A percentile compares a stretch with the other conserved stretches of the same genome.
Conservation (phyloP, 2,888 invertebrate genomes). For the Lycocerus yunnanus region DNA sequence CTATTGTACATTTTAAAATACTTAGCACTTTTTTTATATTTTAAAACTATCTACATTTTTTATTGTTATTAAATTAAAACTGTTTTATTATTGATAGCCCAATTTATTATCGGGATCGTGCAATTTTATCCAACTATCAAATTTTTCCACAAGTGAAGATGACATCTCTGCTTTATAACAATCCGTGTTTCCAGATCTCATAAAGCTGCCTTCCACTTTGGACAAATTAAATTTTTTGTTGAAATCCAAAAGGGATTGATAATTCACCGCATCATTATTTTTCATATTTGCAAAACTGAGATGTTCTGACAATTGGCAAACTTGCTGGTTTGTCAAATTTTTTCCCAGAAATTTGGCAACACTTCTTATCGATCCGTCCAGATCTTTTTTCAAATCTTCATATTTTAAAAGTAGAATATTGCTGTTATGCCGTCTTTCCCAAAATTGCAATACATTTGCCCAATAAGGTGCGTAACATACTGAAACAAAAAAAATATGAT, state of each 20-base stretch:
- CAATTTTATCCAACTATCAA: conserved; percentile 72
- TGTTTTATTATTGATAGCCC: conserved; percentile 16
- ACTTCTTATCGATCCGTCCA: conserved; percentile 50
- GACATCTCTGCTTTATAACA: conserved; percentile 63
- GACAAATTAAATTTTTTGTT: conserved; percentile 49
- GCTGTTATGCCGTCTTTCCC: conserved; percentile 70
- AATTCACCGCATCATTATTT: conserved; percentile 48
- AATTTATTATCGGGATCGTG: conserved; percentile 64
- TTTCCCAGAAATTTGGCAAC: conserved; percentile 54
- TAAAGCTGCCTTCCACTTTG: conserved; percentile 52
- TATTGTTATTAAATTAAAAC: not conserved
- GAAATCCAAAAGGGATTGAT: conserved; percentile 39
- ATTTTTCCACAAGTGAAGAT: conserved; percentile 68
- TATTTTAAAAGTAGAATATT: conserved; percentile 80
- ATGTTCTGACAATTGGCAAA: conserved; percentile 52
- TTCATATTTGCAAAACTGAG: conserved; percentile 60
- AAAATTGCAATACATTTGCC: conserved; percentile 61
- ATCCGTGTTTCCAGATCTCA: conserved; percentile 57
- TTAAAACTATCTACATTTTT: no score
- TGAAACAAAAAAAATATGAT: conserved; percentile 27
- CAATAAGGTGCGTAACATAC: conserved; percentile 42
- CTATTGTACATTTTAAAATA: no score
- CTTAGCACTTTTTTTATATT: no score
- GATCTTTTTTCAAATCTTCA: conserved; percentile 79
- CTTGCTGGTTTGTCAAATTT: conserved; percentile 47